A percentile compares a stretch with the other conserved stretches of the same genome.
phyloP scores from a whole-genome alignment of 1,140 invertebrate species.

The Bombus confusus region DNA sequence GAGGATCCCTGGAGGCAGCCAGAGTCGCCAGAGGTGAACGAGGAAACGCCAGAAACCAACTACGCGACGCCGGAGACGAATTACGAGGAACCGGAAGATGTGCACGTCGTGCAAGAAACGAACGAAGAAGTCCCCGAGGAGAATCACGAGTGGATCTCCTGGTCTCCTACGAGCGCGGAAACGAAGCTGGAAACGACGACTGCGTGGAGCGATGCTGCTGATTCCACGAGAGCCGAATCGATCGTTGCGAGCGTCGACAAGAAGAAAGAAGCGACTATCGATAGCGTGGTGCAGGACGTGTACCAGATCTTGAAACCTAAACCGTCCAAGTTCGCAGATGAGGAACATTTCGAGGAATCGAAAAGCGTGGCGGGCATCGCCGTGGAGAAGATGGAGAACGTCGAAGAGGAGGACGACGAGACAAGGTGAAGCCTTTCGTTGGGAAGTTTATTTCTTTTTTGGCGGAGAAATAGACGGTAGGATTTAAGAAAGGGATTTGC shows the following conservation, averaged over 20 bases:
- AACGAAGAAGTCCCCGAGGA: slow-evolving; percentile 46
- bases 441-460: neutral
- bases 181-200: neutral
- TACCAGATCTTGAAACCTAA: slow-evolving; percentile 69
- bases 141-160: slow-evolving; percentile 27
- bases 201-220: neutral
- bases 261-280: slow-evolving; percentile 66
- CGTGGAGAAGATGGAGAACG: slow-evolving; percentile 39
- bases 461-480: neutral
- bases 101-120: slow-evolving; percentile 50
- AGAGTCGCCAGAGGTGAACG: slow-evolving; percentile 72
- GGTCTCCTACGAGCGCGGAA: neutral
- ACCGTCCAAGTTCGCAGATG: slow-evolving; percentile 53
- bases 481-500: neutral
- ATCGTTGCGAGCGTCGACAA: slow-evolving; percentile 14
- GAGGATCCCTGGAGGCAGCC: neutral
- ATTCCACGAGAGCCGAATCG: neutral
- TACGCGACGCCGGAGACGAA: slow-evolving; percentile 74
- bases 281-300: slow-evolving; percentile 73
- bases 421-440: slow-evolving; percentile 61
- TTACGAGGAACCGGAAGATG: slow-evolving; percentile 67
- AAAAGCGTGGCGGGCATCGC: slow-evolving; percentile 18
- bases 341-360: neutral
- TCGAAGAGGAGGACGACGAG: slow-evolving; percentile 74
- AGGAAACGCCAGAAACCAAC: slow-evolving; percentile 76